A percentile compares a stretch with the other conserved stretches of the same genome.
phyloP scores from a whole-genome alignment of 2,113 vertebrate species.

The Craseonycteris thonglongyai region DNA sequence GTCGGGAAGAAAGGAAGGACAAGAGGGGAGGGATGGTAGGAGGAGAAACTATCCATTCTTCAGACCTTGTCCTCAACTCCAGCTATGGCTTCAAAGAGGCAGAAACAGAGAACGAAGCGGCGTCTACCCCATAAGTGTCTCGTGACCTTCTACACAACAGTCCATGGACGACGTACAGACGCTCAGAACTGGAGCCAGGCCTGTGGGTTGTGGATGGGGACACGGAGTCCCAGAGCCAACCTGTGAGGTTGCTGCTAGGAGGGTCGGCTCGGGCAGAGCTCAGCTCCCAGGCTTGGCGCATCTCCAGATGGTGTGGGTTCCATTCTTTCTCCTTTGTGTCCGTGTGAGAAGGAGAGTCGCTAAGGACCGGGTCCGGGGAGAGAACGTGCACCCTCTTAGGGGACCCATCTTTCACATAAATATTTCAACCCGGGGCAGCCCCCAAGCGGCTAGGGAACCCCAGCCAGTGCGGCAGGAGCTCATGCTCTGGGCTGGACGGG shows the following conservation, averaged over 20 bases:
- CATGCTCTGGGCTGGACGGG: neutral
- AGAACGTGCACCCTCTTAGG: neutral
- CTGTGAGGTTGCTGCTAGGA: neutral
- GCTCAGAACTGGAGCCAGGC: neutral
- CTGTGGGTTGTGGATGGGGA: neutral
- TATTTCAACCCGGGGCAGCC: neutral
- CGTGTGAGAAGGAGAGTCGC: neutral
- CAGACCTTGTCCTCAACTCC: no score
- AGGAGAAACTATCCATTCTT: neutral
- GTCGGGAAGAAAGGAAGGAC: neutral
- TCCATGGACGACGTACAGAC: neutral
- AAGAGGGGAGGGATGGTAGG: neutral
- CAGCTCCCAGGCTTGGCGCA: neutral
- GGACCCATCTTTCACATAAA: neutral
- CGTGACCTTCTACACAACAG: neutral
- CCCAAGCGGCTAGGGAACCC: neutral
- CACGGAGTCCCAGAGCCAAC: neutral
- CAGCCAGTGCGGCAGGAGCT: rapidly evolving
- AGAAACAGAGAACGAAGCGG: neutral
- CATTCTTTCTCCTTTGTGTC: neutral
- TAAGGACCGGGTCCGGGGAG: neutral
- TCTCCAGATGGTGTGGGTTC: neutral
- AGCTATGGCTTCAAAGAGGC: neutral
- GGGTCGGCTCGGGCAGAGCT: neutral
- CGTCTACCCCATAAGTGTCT: neutral